Conservation (phyloP, 2,888 invertebrate genomes). For the Cryptocheilus praepositus region DNA sequence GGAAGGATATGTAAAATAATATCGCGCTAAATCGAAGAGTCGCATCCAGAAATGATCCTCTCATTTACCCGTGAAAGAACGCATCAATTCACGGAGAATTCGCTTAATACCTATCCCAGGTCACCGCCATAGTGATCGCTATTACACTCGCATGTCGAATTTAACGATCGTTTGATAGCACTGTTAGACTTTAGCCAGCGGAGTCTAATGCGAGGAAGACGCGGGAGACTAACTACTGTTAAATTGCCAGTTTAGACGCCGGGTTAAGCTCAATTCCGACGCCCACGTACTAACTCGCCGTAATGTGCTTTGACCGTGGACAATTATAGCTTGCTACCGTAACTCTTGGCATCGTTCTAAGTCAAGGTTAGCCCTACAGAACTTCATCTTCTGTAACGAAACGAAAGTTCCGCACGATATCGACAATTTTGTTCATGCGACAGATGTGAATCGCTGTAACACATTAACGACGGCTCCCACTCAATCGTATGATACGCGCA, state of each 20-base stretch:
- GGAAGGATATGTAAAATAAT: no score
- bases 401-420: no score
- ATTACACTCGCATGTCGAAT: constrained; percentile 13
- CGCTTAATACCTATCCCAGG: neutral
- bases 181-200: constrained; percentile 6
- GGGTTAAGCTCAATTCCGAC: constrained; percentile 24
- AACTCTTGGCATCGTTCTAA: constrained; percentile 20
- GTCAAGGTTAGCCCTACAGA: constrained; percentile 18
- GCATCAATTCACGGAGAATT: no score
- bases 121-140: neutral
- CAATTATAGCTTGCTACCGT: constrained; percentile 21
- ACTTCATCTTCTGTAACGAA: neutral
- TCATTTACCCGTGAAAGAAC: no score
- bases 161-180: constrained; percentile 28
- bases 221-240: constrained; percentile 30
- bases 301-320: constrained; percentile 24
- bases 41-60: neutral
- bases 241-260: constrained; percentile 29
- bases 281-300: constrained; percentile 28
- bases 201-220: constrained; percentile 24
- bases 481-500: no score
- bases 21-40: constrained; percentile 3
- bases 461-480: no score
- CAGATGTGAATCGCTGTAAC: no score
- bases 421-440: no score